Evolutionary conservation across 2,797 vertebrate genomes (phyloP).

Genomic region (Girardinus metallicus): DNA sequence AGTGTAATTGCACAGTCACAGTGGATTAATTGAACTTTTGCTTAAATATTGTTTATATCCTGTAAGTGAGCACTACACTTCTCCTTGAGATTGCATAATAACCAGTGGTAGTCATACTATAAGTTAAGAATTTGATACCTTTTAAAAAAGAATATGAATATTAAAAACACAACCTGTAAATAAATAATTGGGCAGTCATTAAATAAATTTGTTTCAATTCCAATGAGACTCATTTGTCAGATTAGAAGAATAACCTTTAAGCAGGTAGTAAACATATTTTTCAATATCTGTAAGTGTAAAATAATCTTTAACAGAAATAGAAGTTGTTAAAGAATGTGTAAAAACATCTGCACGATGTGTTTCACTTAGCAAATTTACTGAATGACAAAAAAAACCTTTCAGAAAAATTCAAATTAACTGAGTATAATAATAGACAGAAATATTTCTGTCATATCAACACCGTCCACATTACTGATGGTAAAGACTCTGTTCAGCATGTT

Average conservation of each 20-base stretch:
- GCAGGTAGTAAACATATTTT: not conserved
- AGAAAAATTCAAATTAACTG: not conserved
- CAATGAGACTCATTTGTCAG: not conserved
- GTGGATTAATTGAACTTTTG: not conserved
- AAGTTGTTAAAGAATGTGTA: not conserved
- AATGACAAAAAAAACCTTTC: not conserved
- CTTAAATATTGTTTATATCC: not conserved
- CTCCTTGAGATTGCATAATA: not conserved
- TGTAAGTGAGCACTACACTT: not conserved
- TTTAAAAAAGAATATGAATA: not conserved
- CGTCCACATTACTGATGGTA: not conserved
- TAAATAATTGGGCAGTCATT: not conserved
- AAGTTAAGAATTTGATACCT: not conserved
- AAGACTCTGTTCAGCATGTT: not conserved
- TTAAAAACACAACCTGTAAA: not conserved
- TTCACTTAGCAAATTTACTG: not conserved
- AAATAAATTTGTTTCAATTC: not conserved
- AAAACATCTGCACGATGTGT: not conserved
- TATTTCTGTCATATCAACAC: not conserved
- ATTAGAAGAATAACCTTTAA: not conserved
- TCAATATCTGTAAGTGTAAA: not conserved
- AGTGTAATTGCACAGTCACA: not conserved
- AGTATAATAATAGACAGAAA: not conserved
- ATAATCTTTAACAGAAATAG: not conserved
- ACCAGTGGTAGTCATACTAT: not conserved